Conservation (phyloP, 2,797 vertebrate species). For the Chrysocyon brachyurus region DNA sequence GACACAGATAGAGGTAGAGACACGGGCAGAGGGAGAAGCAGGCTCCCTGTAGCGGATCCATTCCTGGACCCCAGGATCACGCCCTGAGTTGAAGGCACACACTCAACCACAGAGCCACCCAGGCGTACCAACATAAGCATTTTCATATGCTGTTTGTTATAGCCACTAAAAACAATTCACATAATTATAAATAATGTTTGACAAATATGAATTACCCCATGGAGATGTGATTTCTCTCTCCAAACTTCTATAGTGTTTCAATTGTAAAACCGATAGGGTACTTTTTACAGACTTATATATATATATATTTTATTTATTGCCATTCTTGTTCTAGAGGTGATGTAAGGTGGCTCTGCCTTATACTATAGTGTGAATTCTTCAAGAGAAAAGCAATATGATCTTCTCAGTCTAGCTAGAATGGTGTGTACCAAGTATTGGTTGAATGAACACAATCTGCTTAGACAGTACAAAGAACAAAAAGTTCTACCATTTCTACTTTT, state of each 20-base stretch:
- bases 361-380: neutral
- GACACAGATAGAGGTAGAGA: no score
- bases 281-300: neutral
- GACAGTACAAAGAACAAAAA: neutral
- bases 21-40: no score
- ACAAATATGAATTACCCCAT: neutral
- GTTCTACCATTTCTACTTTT: neutral
- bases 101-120: no score
- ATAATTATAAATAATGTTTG: slow-evolving; percentile 25
- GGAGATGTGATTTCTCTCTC: slow-evolving; percentile 17
- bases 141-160: neutral
- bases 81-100: no score
- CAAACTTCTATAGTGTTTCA: neutral
- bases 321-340: slow-evolving; percentile 1
- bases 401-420: neutral
- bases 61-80: no score
- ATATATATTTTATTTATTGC: neutral
- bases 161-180: neutral
- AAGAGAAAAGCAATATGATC: slow-evolving; percentile 25
- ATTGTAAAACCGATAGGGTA: neutral
- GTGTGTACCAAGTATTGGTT: neutral
- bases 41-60: no score
- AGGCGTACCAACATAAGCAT: neutral
- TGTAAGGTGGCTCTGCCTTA: neutral
- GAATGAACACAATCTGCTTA: neutral